Evolutionary conservation across 2,113 vertebrate genomes (phyloP).

Genomic region (Sinocyclocheilus maitianheensis): DNA sequence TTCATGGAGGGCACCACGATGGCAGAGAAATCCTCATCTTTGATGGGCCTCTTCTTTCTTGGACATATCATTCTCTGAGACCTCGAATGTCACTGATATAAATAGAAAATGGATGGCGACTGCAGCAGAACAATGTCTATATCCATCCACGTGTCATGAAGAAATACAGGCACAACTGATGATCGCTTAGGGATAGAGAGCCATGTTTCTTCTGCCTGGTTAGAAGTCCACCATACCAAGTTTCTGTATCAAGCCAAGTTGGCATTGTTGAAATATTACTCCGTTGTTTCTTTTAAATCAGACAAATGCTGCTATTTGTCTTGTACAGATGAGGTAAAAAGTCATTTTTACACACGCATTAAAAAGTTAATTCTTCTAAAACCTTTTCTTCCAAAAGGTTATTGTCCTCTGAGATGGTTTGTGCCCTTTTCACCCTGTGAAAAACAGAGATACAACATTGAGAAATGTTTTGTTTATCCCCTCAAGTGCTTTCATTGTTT

Average conservation of each 20-base stretch:
- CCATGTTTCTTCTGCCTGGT: slow-evolving; percentile 37
- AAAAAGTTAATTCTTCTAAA: neutral
- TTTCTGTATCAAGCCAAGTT: slow-evolving; percentile 13
- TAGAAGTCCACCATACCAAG: slow-evolving; percentile 34
- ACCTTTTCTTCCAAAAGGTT: neutral
- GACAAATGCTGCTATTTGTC: neutral
- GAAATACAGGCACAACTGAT: slow-evolving; percentile 51
- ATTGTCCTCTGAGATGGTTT: neutral
- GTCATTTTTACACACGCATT: neutral
- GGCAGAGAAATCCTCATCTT: slow-evolving; percentile 71
- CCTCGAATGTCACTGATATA: neutral
- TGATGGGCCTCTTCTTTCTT: slow-evolving; percentile 66
- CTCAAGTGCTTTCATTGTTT: neutral
- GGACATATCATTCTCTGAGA: slow-evolving; percentile 75
- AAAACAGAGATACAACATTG: neutral
- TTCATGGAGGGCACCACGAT: slow-evolving; percentile 79
- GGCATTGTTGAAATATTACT: slow-evolving; percentile 48
- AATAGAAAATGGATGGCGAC: neutral
- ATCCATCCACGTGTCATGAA: slow-evolving; percentile 54
- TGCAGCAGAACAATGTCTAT: slow-evolving; percentile 29
- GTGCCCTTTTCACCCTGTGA: neutral
- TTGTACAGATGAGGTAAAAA: neutral
- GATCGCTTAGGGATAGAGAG: slow-evolving; percentile 40
- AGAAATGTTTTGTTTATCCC: neutral
- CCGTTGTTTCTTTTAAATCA: neutral